phyloP scores from a whole-genome alignment of 2,797 vertebrate genomes.

The Sphenodon punctatus region DNA sequence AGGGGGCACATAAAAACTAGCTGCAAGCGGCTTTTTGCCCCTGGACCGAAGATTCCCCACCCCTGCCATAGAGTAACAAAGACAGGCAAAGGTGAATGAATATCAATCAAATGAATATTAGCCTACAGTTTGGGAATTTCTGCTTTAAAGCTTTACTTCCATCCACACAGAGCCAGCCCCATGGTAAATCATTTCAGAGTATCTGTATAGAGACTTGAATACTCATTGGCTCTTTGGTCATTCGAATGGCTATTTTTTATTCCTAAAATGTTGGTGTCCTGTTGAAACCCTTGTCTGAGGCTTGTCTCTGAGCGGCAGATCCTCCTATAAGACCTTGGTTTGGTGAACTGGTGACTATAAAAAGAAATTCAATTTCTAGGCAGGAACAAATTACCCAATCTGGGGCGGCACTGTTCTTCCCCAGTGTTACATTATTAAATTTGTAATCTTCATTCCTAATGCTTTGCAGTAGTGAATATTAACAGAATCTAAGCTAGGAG shows the following conservation, averaged over 20 bases:
- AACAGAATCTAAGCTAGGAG: slow-evolving; percentile 68
- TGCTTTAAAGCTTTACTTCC: background rate
- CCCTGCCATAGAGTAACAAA: too few species aligned
- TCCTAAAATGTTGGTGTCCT: background rate
- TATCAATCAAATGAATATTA: too few species aligned
- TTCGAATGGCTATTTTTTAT: background rate
- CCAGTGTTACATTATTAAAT: slow-evolving; percentile 75
- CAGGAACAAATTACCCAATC: slow-evolving; percentile 70
- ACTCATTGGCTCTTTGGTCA: fast-evolving
- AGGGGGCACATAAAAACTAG: too few species aligned
- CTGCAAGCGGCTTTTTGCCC: too few species aligned
- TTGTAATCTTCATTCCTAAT: slow-evolving; percentile 77
- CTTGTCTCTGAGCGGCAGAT: slow-evolving; percentile 21
- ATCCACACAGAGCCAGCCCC: background rate
- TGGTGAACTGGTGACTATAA: slow-evolving; percentile 60
- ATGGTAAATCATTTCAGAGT: fast-evolving
- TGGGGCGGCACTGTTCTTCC: slow-evolving; percentile 60
- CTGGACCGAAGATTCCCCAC: too few species aligned
- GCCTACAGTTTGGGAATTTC: too few species aligned
- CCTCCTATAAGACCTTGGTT: slow-evolving; percentile 49
- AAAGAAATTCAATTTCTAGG: slow-evolving; percentile 60
- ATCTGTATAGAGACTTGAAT: background rate
- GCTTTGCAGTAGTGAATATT: slow-evolving; percentile 71
- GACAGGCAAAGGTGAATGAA: too few species aligned
- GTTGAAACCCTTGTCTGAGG: background rate